These are phyloP conservation scores for Scrobipalpa costella DNA, from an alignment of 2,888 invertebrate species.

Conservation along the genomic window DNA sequence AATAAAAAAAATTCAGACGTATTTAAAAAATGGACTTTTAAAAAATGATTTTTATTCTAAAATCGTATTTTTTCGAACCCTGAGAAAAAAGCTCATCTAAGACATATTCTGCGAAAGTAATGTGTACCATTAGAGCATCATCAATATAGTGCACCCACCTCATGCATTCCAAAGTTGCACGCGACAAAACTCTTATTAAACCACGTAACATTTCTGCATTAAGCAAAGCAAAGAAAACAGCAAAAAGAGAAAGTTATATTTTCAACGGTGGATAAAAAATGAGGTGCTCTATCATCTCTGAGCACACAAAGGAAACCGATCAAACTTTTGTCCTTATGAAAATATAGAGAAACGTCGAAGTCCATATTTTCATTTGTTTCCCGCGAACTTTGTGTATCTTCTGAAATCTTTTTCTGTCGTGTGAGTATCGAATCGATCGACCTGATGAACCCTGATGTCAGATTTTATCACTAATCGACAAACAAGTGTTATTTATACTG, in stretches of 20 bases:
- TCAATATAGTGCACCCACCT: not conserved
- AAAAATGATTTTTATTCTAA: too few species aligned
- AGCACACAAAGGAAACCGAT: constrained; percentile 14
- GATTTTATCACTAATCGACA: too few species aligned
- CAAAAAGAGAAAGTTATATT: constrained; percentile 5
- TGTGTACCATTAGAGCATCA: too few species aligned
- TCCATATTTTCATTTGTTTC: constrained; percentile 16
- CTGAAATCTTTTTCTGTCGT: constrained; percentile 27
- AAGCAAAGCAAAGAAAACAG: not conserved
- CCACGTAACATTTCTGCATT: constrained; percentile 6
- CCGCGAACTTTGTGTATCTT: constrained; percentile 14
- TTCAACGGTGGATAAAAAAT: constrained; percentile 9
- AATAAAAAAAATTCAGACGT: too few species aligned
- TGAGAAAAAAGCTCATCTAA: not conserved
- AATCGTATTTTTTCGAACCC: not conserved
- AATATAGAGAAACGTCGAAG: constrained; percentile 3
- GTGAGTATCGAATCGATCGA: too few species aligned
- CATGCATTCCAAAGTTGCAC: constrained; percentile 9
- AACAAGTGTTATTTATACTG: too few species aligned
- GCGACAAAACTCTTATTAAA: not conserved
- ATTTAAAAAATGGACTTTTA: too few species aligned
- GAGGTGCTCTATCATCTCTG: constrained; percentile 1
- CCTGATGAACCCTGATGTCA: too few species aligned
- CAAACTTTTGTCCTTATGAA: constrained; percentile 20
- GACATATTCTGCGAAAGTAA: not conserved